Evolutionary conservation across 92 coral and sea anemone species (phyloP), one percentile per base, ranked within the genome.

Genomic region (Isaurus tuberculatus): DNA sequence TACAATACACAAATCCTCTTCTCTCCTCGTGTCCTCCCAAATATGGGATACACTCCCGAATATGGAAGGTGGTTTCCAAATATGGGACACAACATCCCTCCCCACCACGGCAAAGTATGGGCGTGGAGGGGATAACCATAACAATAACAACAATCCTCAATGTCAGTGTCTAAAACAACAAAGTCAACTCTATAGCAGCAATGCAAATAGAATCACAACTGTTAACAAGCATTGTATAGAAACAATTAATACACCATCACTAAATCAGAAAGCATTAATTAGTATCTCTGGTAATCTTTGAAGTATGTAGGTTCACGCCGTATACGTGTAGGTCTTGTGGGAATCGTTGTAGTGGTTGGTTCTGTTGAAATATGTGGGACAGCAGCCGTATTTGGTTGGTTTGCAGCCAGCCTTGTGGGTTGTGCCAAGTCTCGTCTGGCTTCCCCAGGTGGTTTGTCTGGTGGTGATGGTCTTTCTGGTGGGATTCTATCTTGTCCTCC

Each of bases 291-390:
- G 42, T 29, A 66, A n/a, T 30, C 72, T 30, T 66, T 66, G 8
- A 66, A 30, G 69, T 66, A 30, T 66, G 72, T 30, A 30, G 72
- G 72, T 30, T 30, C 72, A 66, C 72, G 42, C 72, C 46, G 42
- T n/a, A 66, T 66, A 66, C 72, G 72, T 66, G 72, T 66, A 29
- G 72, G 72, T 66, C 43, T 66, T 66, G 70, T 66, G 69, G 69
- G 33, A 63, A 63, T 63, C 10, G 69, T 63, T 63, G 13, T 60
- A 17, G 22, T 25, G 69, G 69, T 27, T 22, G 31, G 69, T 63
- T 63, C 69, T 63, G 32, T 25, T 63, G 69, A 25, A 63, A 15
- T 63, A 63, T 5, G 31, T 63, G 69, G 53, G 1, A 19, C 53
- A 46, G 53, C 13, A 46, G 53, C 53, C 11, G 15, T 44, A 44